Base-by-base conservation (phyloP, 2,113 vertebrate genomes). In the Holacanthus passer region DNA sequence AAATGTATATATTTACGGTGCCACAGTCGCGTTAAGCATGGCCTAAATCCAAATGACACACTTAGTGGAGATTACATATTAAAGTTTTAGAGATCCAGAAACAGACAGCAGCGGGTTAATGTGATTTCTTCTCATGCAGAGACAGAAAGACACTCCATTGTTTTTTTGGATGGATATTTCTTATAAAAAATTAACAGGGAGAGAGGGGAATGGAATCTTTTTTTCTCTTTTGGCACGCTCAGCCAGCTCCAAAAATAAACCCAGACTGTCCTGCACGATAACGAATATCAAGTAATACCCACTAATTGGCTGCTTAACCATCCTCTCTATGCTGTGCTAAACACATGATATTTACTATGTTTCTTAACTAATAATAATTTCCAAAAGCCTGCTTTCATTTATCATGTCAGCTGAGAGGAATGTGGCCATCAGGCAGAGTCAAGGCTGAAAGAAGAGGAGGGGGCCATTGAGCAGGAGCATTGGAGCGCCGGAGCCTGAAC, bases 401-500 rank as follows among this genome's bases (percentile, higher is more conserved):
- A 82, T 77, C 65, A 59, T 77, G 76, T 81, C 63, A 87, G 70
- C 70, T 13, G 16, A 85, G 27, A 79, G 81, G 68, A 90, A 90
- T 89, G 83, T 71, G 71, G 20, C 62, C 35, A 73, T 77, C 3
- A 56, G 52, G 45, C 58, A 60, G 62, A 47, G 20, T 60, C 69
- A 78, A 75, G 63, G n/a, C n/a, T n/a, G 3, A 10, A n/a, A 77
- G 27, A 79, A 59, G 58, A 74, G 66, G 78, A 56, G 53, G 62
- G 58, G 69, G 72, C 66, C 74, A 77, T 71, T 73, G 62, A 84
- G 63, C 67, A 45, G 73, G 64, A 75, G 75, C 82, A 75, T 0
- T 69, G 87, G 62, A 78, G 83, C 89, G 11, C 71, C 81, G 84
- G 73, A 82, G 83, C 88, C 85, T 77, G 74, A 87, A 70, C 45